Evolutionary conservation across 2,888 invertebrate species (phyloP), one percentile per base, ranked within the genome.

Genomic region (Apoda limacodes): DNA sequence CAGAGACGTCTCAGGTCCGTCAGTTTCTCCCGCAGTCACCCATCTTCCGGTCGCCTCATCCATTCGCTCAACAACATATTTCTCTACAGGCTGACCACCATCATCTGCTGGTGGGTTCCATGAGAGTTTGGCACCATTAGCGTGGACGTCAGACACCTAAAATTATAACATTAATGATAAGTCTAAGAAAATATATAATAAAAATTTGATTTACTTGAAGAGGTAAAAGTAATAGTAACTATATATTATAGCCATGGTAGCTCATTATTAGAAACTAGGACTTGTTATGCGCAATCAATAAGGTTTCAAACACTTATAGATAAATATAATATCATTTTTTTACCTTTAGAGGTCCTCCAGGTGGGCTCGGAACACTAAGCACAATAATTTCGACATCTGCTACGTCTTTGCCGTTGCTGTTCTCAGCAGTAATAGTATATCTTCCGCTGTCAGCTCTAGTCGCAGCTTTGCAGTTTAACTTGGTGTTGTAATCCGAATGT

Each of bases 81-180:
- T 92, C 39, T 95, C 95, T 48, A 98, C 85, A 3, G 96, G 95
- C 56, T 91, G 89, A 0, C 97, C 97, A 9, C 98, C 98, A 60
- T 98, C 96, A 69, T 97, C 96, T 22, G 91, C 87, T 0, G 98
- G 97, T 40, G 94, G 92, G 55, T 90, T 91, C 98, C 98, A 98
- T 6, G 88, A 86, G 0, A 98, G 81, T 38, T 90, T 93, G 46
- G 93, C 94, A 5, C 94, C 93, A 52, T 96, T 90, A 1, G 93
- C 93, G 65, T 90, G 91, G 0, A 98, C 89, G 55, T 97, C 93
- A 1, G 90, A 87, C 1, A 82, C 82, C 81, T 81, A 40, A 5
- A 1, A 26, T 2, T n/a, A 10, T 6, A 29, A 21, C 2, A 12
- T 15, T 15, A 9, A 17, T 9, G 25, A 24, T 10, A 27, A 9